Conservation (phyloP, 2,797 vertebrate species). For the Linurgus olivaceus region DNA sequence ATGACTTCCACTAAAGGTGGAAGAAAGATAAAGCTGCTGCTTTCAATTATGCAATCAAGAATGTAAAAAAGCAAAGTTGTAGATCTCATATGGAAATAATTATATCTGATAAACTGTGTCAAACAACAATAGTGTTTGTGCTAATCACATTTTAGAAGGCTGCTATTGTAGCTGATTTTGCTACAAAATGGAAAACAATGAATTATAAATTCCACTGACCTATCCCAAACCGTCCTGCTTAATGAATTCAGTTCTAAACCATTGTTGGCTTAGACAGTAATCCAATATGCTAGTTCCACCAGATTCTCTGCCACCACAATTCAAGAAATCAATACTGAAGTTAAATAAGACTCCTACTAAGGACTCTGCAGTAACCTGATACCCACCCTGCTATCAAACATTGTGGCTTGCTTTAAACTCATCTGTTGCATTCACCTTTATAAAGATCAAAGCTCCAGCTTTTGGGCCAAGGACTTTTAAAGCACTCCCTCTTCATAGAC, state of each 20-base stretch:
- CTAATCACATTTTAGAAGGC: constrained; percentile 24
- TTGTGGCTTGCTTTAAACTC: neutral
- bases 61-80: neutral
- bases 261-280: neutral
- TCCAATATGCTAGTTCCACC: neutral
- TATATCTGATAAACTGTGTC: constrained; percentile 17
- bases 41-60: constrained; percentile 59
- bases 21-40: constrained; percentile 49
- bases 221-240: neutral
- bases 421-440: neutral
- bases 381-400: neutral
- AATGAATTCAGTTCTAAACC: neutral
- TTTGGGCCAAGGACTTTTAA: neutral
- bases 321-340: neutral
- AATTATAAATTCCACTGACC: neutral
- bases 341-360: neutral
- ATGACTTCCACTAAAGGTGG: neutral
- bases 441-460: neutral
- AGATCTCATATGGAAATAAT: constrained; percentile 33
- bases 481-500: neutral
- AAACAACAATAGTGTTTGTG: constrained; percentile 48
- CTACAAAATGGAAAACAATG: constrained; percentile 1
- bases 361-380: neutral
- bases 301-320: neutral
- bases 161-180: constrained; percentile 1